phyloP scores from a whole-genome alignment of 2,797 vertebrate species.

The Scolopax rusticola region DNA sequence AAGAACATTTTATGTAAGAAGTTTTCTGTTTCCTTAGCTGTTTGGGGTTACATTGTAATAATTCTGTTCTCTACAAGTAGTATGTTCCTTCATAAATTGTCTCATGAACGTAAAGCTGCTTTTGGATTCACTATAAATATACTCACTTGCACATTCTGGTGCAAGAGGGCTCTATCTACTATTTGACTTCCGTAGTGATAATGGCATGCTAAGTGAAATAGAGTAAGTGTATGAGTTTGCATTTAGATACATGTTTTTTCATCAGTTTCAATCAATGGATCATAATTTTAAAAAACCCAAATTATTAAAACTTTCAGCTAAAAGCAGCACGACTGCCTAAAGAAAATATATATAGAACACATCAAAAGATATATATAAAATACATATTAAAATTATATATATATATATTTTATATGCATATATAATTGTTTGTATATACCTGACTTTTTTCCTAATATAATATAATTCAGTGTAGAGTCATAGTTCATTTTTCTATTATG shows the following conservation, averaged over 20 bases:
- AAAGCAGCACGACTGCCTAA: not conserved
- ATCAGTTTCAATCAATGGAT: not conserved
- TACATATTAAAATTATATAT: not conserved
- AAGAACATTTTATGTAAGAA: not conserved
- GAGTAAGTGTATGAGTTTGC: not conserved
- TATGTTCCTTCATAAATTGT: not conserved
- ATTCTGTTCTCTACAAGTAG: not conserved
- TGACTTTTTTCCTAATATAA: not conserved
- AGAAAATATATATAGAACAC: not conserved
- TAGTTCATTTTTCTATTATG: not conserved
- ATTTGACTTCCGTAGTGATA: not conserved
- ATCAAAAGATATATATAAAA: not conserved
- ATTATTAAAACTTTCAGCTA: not conserved
- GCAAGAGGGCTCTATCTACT: not conserved
- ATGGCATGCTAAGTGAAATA: not conserved
- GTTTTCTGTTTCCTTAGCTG: not conserved
- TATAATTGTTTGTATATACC: not conserved
- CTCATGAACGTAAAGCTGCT: not conserved
- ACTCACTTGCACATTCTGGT: no score
- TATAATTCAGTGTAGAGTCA: not conserved
- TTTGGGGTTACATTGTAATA: not conserved
- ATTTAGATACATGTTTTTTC: not conserved
- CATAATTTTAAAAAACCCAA: rapidly evolving
- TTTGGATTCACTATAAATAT: not conserved
- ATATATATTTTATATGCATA: not conserved